Conservation (phyloP, 2,797 vertebrate genomes). For the Emydoidea blandingii region DNA sequence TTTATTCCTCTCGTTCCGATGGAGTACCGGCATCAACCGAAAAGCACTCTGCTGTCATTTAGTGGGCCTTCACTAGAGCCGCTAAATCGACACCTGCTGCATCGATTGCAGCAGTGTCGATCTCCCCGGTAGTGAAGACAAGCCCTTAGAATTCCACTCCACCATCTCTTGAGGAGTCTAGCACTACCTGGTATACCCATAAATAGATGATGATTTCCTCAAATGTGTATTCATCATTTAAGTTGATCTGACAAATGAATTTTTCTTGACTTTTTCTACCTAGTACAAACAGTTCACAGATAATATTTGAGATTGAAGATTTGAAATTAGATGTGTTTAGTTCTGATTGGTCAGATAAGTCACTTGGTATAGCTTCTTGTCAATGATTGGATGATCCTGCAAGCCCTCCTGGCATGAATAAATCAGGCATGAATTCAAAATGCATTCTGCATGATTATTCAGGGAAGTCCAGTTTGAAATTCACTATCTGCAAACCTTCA, state of each 20-base stretch:
- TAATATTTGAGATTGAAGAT: constrained; percentile 8
- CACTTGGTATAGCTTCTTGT: neutral
- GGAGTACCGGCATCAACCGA: too few species aligned
- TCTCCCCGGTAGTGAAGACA: too few species aligned
- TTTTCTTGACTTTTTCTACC: constrained; percentile 58
- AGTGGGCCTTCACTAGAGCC: too few species aligned
- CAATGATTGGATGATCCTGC: neutral
- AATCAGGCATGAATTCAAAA: neutral
- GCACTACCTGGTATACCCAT: constrained; percentile 8
- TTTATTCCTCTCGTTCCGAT: too few species aligned
- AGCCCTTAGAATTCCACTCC: constrained; percentile 46
- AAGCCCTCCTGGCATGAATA: neutral
- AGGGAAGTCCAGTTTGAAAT: neutral
- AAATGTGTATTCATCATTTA: neutral
- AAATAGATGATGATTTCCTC: neutral
- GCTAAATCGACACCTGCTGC: too few species aligned
- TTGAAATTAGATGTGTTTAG: constrained; percentile 2
- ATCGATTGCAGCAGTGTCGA: too few species aligned
- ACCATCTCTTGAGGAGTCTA: constrained; percentile 39
- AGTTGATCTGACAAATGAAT: neutral
- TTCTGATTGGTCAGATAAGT: neutral
- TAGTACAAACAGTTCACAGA: constrained; percentile 30
- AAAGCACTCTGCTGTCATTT: too few species aligned
- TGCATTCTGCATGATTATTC: neutral
- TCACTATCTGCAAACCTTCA: neutral